A percentile compares a stretch with the other conserved stretches of the same genome.
Evolutionary conservation across 2,888 invertebrate species (phyloP).

Genomic region (Leucophora obtusa): DNA sequence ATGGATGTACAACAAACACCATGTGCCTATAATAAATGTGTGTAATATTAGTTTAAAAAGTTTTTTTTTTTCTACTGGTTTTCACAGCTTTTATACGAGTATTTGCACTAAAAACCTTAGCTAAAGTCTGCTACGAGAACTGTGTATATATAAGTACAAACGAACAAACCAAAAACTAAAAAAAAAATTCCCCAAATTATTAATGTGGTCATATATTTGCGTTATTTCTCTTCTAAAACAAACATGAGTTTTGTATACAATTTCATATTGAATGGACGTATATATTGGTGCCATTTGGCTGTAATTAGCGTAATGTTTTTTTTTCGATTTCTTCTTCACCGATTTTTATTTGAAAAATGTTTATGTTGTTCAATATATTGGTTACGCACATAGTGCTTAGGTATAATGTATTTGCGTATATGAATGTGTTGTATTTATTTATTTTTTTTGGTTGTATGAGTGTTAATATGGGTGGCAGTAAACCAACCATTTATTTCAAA

Average conservation of each 20-base stretch:
- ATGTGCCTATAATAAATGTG: slow-evolving; percentile 57
- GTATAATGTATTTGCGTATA: not conserved
- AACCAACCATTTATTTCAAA: slow-evolving; percentile 24
- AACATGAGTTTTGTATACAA: slow-evolving; percentile 15
- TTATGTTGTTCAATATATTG: slow-evolving; percentile 31
- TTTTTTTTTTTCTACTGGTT: slow-evolving; percentile 32
- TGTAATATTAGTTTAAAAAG: slow-evolving; percentile 54
- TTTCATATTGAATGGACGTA: not conserved
- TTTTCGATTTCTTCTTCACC: slow-evolving; percentile 23
- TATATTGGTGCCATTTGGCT: slow-evolving; percentile 56
- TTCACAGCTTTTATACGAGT: slow-evolving; percentile 6
- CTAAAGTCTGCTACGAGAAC: slow-evolving; percentile 17
- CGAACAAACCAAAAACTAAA: slow-evolving; percentile 41
- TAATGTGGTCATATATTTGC: slow-evolving; percentile 61
- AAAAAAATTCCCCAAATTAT: slow-evolving; percentile 50
- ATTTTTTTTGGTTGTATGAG: not conserved
- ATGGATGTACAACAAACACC: slow-evolving; percentile 30
- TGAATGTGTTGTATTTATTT: not conserved
- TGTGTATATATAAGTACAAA: slow-evolving; percentile 4
- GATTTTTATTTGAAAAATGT: slow-evolving; percentile 42
- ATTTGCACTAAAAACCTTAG: slow-evolving; percentile 20
- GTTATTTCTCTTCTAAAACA: slow-evolving; percentile 40
- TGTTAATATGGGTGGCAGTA: slow-evolving; percentile 24
- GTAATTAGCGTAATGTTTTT: slow-evolving; percentile 58
- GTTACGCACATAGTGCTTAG: slow-evolving; percentile 15